Evolutionary conservation across 2,888 invertebrate genomes (phyloP).

Genomic region (Cryptus armator): DNA sequence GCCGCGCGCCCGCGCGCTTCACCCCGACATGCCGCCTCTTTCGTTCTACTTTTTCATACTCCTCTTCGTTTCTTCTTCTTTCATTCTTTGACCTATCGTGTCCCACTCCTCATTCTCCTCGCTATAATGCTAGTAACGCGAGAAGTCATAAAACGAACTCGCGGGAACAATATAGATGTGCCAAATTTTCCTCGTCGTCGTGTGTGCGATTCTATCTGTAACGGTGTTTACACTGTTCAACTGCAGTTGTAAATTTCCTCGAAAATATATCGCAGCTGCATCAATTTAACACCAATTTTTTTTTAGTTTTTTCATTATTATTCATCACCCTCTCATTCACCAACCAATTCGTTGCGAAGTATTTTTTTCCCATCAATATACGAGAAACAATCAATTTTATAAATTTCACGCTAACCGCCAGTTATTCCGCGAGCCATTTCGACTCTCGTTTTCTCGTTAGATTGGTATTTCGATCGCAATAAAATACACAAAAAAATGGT

Average conservation of each 20-base stretch:
- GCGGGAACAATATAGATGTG: background rate
- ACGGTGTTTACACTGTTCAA: background rate
- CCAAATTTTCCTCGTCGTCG: background rate
- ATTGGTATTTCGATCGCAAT: background rate
- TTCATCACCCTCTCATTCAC: too few species aligned
- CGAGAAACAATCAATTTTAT: too few species aligned
- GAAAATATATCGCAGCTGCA: too few species aligned
- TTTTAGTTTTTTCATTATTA: too few species aligned
- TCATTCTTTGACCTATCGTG: constrained; percentile 4
- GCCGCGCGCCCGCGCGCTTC: constrained; percentile 11
- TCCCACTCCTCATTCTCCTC: background rate
- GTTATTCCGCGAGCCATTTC: too few species aligned
- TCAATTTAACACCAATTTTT: too few species aligned
- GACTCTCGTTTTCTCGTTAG: background rate
- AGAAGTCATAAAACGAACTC: constrained; percentile 25
- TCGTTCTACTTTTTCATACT: constrained; percentile 10
- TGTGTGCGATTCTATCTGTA: background rate
- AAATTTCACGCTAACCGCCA: too few species aligned
- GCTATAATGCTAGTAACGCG: background rate
- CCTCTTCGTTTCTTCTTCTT: constrained; percentile 11
- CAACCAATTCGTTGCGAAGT: too few species aligned
- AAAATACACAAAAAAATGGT: background rate
- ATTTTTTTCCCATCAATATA: too few species aligned
- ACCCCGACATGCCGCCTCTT: background rate
- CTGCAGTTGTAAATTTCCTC: too few species aligned